Base-by-base conservation (phyloP, 2,888 invertebrate species). In the Oxycera nigricornis region DNA sequence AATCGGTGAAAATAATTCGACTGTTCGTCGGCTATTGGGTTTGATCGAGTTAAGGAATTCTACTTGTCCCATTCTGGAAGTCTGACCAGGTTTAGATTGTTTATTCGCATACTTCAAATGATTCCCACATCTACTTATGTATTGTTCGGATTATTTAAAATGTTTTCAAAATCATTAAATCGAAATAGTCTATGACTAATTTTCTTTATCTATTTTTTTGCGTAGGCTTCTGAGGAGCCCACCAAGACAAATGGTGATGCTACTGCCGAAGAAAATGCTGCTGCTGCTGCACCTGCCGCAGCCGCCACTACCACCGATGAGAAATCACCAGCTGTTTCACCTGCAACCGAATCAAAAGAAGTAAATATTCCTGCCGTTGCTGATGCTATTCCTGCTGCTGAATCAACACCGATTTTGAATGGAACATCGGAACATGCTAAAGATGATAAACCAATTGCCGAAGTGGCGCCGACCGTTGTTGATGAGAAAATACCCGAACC, bases 401-500 rank as follows among this genome's bases (percentile, higher is more conserved):
- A 50, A 41, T 4, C 39, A 1, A 41, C 50, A 31, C 52, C 31
- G 1, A 46, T 46, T 20, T 46, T 50, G 41, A 30, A 67, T 14
- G 74, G 61, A 31, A 46, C 55, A 67, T 59, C 74, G 20, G 74
- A 68, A 46, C 59, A 41, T 41, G 46, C 31, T 59, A 67, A 59
- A 67, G 52, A 70, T 76, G 79, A 77, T 39, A 72, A 74, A 57
- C 55, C 73, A 41, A 62, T 55, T 26, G 61, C 72, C 17, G 78
- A 75, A 41, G 72, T 72, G 70, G 76, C 74, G 61, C 55, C 74
- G 65, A 67, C 75, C 55, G 55, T 75, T 22, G 76, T 62, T 6
- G 75, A 75, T 55, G 57, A 39, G 26, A 75, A 75, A 20, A 1
- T 57, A 2, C 7, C 50, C n/a, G 70, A 68, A 70, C 52, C 61